Percentiles rank a stretch among this genome's conserved stretches.
Conservation (phyloP, 2,113 vertebrate genomes). For the Colistium nudipinnis region DNA sequence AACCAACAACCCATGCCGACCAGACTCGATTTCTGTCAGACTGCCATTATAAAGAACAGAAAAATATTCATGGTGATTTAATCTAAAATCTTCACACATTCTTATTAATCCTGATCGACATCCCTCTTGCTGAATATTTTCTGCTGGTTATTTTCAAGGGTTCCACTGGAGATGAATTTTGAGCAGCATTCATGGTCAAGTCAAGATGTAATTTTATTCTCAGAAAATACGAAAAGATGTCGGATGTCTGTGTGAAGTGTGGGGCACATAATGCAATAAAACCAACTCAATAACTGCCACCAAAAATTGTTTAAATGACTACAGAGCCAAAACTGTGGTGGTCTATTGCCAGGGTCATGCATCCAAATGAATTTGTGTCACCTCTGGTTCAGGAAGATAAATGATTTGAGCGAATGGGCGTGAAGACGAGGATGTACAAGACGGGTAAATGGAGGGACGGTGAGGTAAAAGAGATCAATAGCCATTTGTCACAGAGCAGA, state of each 20-base stretch:
- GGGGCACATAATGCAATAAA: constrained; percentile 24
- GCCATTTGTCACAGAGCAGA: constrained; percentile 16
- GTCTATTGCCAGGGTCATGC: constrained; percentile 27
- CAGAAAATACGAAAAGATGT: constrained; percentile 37
- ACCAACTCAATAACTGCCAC: constrained; percentile 42
- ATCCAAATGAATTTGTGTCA: constrained; percentile 44
- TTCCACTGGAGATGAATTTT: constrained; percentile 29
- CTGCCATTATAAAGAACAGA: background rate
- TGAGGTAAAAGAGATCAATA: constrained; percentile 39
- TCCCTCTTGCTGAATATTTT: background rate
- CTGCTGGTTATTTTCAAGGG: constrained; percentile 6
- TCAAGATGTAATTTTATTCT: constrained; percentile 35
- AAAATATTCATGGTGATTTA: background rate
- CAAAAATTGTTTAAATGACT: constrained; percentile 23
- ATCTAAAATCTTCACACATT: constrained; percentile 6
- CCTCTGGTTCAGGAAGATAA: constrained; percentile 11
- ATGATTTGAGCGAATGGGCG: constrained; percentile 22
- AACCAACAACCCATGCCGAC: background rate
- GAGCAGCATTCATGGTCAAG: background rate
- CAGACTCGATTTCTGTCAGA: background rate
- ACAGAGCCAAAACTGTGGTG: constrained; percentile 22
- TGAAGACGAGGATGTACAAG: constrained; percentile 32
- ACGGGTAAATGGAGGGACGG: constrained; percentile 15
- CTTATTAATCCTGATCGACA: constrained; percentile 1
- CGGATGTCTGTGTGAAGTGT: constrained; percentile 26